These are phyloP conservation scores for Andricus grossulariae DNA, from an alignment of 1,140 invertebrate species.

Conservation along the genomic window DNA sequence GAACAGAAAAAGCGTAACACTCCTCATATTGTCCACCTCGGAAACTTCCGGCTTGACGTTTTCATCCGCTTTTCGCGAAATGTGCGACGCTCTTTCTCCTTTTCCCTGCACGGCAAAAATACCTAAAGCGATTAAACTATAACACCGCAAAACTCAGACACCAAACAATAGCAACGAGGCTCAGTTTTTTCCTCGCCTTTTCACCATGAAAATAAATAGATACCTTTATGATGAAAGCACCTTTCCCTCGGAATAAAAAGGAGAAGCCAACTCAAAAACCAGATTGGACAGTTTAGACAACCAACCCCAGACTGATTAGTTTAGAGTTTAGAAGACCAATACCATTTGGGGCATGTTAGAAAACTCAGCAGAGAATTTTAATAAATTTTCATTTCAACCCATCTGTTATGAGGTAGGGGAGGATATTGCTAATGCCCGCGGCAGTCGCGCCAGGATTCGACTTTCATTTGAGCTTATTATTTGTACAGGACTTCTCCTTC, in stretches of 20 bases:
- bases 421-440: constrained; percentile 65
- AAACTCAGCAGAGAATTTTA: background rate
- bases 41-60: constrained; percentile 34
- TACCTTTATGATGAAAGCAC: no score
- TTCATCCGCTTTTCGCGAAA: constrained; percentile 13
- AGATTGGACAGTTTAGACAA: no score
- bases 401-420: constrained; percentile 32
- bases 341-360: no score
- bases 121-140: constrained; percentile 19
- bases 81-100: constrained; percentile 7
- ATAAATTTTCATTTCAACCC: constrained; percentile 35
- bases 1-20: constrained; percentile 47
- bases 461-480: constrained; percentile 69
- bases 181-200: constrained; percentile 3
- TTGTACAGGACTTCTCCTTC: constrained; percentile 60
- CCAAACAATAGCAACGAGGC: constrained; percentile 24
- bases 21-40: constrained; percentile 40
- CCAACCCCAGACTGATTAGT: no score
- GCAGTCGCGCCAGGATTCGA: constrained; percentile 60
- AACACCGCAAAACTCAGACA: constrained; percentile 21
- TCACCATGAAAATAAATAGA: background rate
- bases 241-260: no score
- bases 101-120: constrained; percentile 21
- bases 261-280: no score
- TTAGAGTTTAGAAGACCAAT: no score